A percentile compares a stretch with the other conserved stretches of the same genome.
phyloP scores from a whole-genome alignment of 2,888 invertebrate genomes.

The Lepidochitona cinerea region DNA sequence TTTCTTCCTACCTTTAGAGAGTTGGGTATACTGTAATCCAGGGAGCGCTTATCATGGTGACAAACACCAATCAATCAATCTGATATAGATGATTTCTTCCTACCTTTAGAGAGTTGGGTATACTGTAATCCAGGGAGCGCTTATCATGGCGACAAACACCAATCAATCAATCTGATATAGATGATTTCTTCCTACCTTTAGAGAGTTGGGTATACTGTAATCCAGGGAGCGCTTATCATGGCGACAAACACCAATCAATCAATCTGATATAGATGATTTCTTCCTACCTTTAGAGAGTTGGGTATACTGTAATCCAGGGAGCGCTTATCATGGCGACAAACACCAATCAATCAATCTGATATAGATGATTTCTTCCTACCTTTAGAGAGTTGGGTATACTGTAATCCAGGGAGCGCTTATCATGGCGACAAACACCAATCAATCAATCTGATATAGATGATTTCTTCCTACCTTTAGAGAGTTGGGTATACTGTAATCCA shows the following conservation, averaged over 20 bases:
- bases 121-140: constrained; percentile 46
- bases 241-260: constrained; percentile 59
- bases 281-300: constrained; percentile 45
- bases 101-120: constrained; percentile 52
- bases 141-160: constrained; percentile 60
- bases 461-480: constrained; percentile 51
- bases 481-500: constrained; percentile 51
- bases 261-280: too few relatives aligned
- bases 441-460: too few relatives aligned
- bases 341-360: too few relatives aligned
- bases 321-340: constrained; percentile 55
- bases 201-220: constrained; percentile 45
- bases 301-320: constrained; percentile 53
- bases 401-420: constrained; percentile 51
- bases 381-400: constrained; percentile 48
- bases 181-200: constrained; percentile 53
- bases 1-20: constrained; percentile 51
- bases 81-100: too few relatives aligned
- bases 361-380: too few relatives aligned
- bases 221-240: constrained; percentile 54
- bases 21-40: constrained; percentile 51
- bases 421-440: constrained; percentile 57
- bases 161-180: too few relatives aligned
- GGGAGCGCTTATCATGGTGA: constrained; percentile 49
- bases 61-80: constrained; percentile 63